Percentiles rank a stretch among this genome's conserved stretches.
phyloP scores from a whole-genome alignment of 2,113 vertebrate genomes.

The Oreotrochilus melanogaster region DNA sequence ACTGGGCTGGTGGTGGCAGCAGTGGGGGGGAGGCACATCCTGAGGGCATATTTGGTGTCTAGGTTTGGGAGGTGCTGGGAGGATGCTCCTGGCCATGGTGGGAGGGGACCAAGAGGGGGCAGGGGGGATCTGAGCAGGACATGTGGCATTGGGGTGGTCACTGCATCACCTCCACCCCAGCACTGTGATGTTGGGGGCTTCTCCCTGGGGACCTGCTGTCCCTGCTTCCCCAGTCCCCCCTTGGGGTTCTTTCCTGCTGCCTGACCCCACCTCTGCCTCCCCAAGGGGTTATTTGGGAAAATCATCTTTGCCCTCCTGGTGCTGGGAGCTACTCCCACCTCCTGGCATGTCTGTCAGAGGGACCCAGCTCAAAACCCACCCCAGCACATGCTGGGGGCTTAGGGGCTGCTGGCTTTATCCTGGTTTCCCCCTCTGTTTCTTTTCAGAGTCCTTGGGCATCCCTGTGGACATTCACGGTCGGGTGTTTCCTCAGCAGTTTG shows the following conservation, averaged over 20 bases:
- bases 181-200: not conserved
- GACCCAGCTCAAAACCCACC: not conserved
- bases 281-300: not conserved
- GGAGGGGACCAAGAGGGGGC: not conserved
- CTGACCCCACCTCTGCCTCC: not conserved
- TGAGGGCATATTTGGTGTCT: not conserved
- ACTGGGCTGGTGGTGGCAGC: not conserved
- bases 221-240: not conserved
- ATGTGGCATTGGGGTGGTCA: rapidly evolving
- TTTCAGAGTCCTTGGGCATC: not conserved
- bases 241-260: not conserved
- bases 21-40: rapidly evolving
- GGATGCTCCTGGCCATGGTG: not conserved
- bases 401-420: not conserved
- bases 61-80: not conserved
- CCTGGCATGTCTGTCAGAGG: not conserved
- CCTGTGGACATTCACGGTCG: not conserved
- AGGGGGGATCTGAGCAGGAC: rapidly evolving
- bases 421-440: rapidly evolving
- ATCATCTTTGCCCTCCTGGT: not conserved
- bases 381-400: rapidly evolving
- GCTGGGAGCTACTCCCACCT: not conserved
- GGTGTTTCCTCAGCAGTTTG: not conserved
- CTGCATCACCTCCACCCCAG: rapidly evolving
- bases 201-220: not conserved